Base-by-base conservation (phyloP, 2,888 invertebrate genomes). In the Rosalia funebris region DNA sequence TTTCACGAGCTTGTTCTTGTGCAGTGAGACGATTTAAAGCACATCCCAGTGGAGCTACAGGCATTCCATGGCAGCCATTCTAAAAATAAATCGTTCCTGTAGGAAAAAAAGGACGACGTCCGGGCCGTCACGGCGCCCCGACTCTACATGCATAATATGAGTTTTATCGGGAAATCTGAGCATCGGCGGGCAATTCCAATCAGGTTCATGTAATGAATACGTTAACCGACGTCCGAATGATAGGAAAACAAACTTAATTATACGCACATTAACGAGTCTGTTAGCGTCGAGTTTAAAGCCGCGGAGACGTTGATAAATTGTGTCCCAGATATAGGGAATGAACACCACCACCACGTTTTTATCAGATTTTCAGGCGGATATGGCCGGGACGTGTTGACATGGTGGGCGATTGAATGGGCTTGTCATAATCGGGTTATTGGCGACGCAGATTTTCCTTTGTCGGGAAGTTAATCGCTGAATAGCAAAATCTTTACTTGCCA, bases 171-270 rank as follows among this genome's bases (percentile, higher is more conserved):
- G 60, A 66, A 66, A 66, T 62, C 57, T 56, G 62, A 60, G 63
- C 56, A 52, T 50, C 63, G 56, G 48, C 60, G 55, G 53, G 59
- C 56, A 58, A 60, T 56, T 66, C 63, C 65, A 65, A 67, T 67
- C 63, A 63, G 57, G 57, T 52, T 55, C 45, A 25, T 61, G 58
- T 67, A 65, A 67, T 67, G 63, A 67, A 63, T 63, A 67, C 62
- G 64, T 37, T 60, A 63, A 63, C 64, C 60, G 64, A 64, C 60
- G 59, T 64, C 59, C 52, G 31, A 62, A 54, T 64, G 57, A 61
- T 62, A 61, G 59, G 59, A 62, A 67, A 64, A 67, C 67, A 67
- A 64, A 64, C 67, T 67, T 67, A 61, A 67, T 67, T 67, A 63
- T 61, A 60, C 50, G 45, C 56, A 54, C 57, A 60, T 66, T 59